Base-by-base conservation (phyloP, 2,888 invertebrate genomes). In the Fragum fragum region DNA sequence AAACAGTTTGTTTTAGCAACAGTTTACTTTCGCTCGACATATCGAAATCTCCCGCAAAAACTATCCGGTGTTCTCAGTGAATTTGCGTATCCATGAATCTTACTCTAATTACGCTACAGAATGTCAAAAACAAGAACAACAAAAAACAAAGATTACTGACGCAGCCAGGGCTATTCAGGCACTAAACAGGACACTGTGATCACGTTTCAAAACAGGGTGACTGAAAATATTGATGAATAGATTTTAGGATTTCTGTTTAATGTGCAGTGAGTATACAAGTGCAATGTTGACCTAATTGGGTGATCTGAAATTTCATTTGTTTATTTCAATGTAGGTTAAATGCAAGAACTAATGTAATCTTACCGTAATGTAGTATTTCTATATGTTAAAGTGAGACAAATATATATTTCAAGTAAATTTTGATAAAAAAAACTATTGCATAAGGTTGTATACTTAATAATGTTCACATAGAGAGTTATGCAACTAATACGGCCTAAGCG, bases 1-100 rank as follows among this genome's bases (percentile, higher is more conserved):
- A 81, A 3, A 87, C 87, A 42, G 89, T 87, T 21, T 87, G 79
- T 28, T 81, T 77, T 28, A 88, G 63, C 57, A 79, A 70, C 5
- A 63, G 70, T 71, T 73, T 57, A 69, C 85, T 83, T 47, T 72
- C 55, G 23, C 71, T 75, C 21, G 85, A 77, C 47, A 81, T 32
- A 1, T 39, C 26, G 21, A 57, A n/a, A 57, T 23, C 14, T 57
- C 57, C 57, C 57, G 57, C 57, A 26, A 57, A 6, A 26, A 26
- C 3, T 21, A 23, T 26, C 23, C 57, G 18, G 21, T 23, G 11
- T 14, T 9, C 2, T 14, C 47, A 47, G 47, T 47, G 16, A 16
- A 47, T 9, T 9, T n/a, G 47, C n/a, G 7, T n/a, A 9, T 16
- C 47, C 47, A 14, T 47, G 5, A 47, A 16, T 9, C 3, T 47